A percentile compares a stretch with the other conserved stretches of the same genome.
phyloP scores from a whole-genome alignment of 2,113 vertebrate species.

The Mugil cephalus region DNA sequence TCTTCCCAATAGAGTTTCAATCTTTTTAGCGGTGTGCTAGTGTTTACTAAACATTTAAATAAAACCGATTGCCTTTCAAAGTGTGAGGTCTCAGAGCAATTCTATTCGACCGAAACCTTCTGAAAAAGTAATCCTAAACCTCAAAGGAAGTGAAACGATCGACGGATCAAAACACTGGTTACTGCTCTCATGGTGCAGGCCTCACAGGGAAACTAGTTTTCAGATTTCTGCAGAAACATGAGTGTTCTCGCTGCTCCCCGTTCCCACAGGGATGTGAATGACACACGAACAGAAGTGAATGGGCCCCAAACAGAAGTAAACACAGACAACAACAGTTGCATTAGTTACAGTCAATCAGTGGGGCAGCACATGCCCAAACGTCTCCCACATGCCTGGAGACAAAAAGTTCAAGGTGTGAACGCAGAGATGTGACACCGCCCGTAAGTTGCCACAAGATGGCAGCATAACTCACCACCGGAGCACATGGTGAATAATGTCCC shows the following conservation, averaged over 20 bases:
- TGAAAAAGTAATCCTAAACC: no score
- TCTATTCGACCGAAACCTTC: no score
- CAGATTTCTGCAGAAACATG: constrained; percentile 18
- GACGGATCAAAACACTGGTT: not conserved
- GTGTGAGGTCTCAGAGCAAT: no score
- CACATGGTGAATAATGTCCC: no score
- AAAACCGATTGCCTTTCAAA: no score
- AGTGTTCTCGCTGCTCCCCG: constrained; percentile 17
- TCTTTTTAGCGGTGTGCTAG: no score
- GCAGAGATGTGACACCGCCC: not conserved
- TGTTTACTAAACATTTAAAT: no score
- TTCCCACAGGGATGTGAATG: constrained; percentile 12
- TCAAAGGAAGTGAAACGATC: not conserved
- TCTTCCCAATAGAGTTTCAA: no score
- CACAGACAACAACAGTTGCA: constrained; percentile 13
- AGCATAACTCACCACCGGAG: not conserved
- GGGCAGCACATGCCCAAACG: constrained; percentile 20
- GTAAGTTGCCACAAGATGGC: constrained; percentile 57
- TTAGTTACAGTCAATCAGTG: constrained; percentile 3
- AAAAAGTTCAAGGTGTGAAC: not conserved
- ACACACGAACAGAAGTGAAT: no score
- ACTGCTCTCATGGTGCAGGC: not conserved
- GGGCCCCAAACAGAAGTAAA: constrained; percentile 9
- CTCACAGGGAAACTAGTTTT: constrained; percentile 18
- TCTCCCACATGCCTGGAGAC: not conserved